phyloP scores from a whole-genome alignment of 1,140 invertebrate species.

The Hycleus phaleratus region DNA sequence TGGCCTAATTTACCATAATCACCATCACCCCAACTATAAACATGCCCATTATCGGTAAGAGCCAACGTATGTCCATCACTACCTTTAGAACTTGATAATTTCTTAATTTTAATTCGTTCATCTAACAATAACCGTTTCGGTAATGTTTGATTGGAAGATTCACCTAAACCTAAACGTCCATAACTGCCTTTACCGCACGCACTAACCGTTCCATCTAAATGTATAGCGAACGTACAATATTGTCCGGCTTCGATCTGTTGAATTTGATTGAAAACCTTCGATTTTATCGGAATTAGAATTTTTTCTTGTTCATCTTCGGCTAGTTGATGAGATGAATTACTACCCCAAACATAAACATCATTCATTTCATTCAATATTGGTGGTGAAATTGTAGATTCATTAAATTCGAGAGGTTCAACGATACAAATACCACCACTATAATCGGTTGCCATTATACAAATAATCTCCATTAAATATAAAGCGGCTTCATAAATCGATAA shows the following conservation, averaged over 20 bases:
- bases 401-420: constrained; percentile 26
- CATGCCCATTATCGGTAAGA: constrained; percentile 86
- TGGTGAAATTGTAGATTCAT: constrained; percentile 7
- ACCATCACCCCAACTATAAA: constrained; percentile 95
- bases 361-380: constrained; percentile 30
- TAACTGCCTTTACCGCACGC: constrained; percentile 96
- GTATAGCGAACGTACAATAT: constrained; percentile 59
- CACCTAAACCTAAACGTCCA: constrained; percentile 84
- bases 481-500: constrained; percentile 47
- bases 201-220: constrained; percentile 59
- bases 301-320: constrained; percentile 56
- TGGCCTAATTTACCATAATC: constrained; percentile 92
- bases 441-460: constrained; percentile 39
- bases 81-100: constrained; percentile 45
- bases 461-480: constrained; percentile 48
- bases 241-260: constrained; percentile 59
- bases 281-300: constrained; percentile 51
- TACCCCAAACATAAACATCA: constrained; percentile 62
- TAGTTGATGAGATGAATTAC: constrained; percentile 60
- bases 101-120: constrained; percentile 25
- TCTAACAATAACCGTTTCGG: constrained; percentile 66
- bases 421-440: constrained; percentile 27
- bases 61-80: constrained; percentile 90
- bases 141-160: constrained; percentile 86
- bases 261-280: constrained; percentile 50